Conservation (phyloP, 92 coral and sea anemone genomes). For the Montipora capitata region DNA sequence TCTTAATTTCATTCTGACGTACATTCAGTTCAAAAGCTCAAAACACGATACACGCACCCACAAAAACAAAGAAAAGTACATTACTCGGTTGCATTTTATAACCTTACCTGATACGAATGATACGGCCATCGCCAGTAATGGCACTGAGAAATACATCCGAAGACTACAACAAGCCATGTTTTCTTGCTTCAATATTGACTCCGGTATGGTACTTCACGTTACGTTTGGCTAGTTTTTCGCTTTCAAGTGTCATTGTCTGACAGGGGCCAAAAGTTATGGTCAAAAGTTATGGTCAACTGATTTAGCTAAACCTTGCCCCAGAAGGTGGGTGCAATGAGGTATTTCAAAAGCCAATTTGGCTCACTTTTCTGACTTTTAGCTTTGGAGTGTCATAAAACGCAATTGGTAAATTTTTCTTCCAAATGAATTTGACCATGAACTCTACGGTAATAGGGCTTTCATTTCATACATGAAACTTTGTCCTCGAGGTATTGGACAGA, state of each 20-base stretch:
- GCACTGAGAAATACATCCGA: no score
- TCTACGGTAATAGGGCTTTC: background rate
- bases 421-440: background rate
- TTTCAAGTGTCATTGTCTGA: background rate
- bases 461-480: background rate
- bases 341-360: slow-evolving; percentile 11
- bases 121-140: no score
- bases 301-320: slow-evolving; percentile 1
- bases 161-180: no score
- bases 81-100: no score
- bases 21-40: no score
- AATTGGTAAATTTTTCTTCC: background rate
- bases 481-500: slow-evolving; percentile 9
- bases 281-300: slow-evolving; percentile 11
- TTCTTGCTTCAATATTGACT: no score
- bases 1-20: no score
- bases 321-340: background rate
- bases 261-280: slow-evolving; percentile 16
- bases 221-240: no score
- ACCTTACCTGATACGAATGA: no score
- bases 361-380: slow-evolving; percentile 10
- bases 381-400: background rate
- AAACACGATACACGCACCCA: no score
- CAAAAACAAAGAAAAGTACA: no score
- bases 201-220: background rate